Conservation (phyloP, 2,888 invertebrate genomes). For the Tenthredo livida region DNA sequence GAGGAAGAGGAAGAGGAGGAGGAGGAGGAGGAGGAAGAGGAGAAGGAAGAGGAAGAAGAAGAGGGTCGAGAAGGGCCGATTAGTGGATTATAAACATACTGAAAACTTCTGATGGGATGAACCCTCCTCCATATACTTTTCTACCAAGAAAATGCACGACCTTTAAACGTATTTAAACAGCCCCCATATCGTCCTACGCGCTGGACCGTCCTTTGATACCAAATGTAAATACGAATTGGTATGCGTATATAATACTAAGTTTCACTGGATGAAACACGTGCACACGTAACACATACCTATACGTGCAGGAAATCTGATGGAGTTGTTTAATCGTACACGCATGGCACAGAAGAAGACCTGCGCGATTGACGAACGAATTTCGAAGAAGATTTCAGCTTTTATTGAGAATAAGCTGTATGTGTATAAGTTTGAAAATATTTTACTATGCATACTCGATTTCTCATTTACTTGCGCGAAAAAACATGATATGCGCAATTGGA, state of each 20-base stretch:
- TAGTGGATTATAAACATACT: constrained; percentile 76
- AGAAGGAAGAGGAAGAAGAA: constrained; percentile 64
- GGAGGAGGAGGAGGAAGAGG: constrained; percentile 57
- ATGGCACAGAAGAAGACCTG: neutral
- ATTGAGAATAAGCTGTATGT: neutral
- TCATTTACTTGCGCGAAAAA: neutral
- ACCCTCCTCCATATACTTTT: constrained; percentile 22
- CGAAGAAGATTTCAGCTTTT: neutral
- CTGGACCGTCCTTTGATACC: constrained; percentile 9
- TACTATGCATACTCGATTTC: too few relatives aligned
- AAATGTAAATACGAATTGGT: constrained; percentile 18
- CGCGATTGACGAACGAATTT: neutral
- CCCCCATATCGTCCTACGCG: constrained; percentile 19
- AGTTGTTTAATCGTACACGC: neutral
- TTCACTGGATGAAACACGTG: neutral
- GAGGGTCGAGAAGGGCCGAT: constrained; percentile 69
- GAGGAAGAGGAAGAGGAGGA: neutral
- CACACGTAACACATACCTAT: neutral
- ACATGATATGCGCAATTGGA: neutral
- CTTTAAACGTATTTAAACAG: constrained; percentile 30
- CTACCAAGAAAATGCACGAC: constrained; percentile 29
- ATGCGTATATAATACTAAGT: neutral
- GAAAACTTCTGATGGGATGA: constrained; percentile 74
- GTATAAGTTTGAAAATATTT: neutral
- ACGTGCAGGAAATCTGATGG: neutral